Percentiles rank a stretch among this genome's conserved stretches.
These are phyloP conservation scores for Spilogale gracilis DNA, from an alignment of 2,113 vertebrate species.

Conservation along the genomic window DNA sequence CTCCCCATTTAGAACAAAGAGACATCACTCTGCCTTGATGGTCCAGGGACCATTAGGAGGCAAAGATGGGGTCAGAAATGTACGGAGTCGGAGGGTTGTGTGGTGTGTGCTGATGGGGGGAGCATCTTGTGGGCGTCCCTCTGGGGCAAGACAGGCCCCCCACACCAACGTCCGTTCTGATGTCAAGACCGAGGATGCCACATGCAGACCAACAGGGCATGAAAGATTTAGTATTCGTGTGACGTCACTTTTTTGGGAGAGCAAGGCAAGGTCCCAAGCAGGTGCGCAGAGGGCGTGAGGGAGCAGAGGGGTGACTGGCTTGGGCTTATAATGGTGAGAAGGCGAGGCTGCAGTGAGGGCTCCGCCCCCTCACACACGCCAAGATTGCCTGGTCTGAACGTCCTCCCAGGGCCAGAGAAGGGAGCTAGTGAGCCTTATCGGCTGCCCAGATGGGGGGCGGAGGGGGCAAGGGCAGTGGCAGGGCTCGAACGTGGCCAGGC, in stretches of 20 bases:
- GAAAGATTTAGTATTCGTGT: neutral
- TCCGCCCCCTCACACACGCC: neutral
- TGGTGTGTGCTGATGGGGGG: neutral
- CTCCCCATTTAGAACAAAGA: neutral
- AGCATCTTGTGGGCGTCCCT: neutral
- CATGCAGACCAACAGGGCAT: neutral
- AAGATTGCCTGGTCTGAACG: neutral
- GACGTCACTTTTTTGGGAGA: neutral
- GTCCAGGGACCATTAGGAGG: neutral
- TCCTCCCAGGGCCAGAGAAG: neutral
- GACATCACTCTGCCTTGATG: neutral
- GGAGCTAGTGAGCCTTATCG: neutral
- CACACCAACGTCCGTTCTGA: neutral
- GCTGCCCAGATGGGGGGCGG: neutral
- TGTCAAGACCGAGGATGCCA: neutral
- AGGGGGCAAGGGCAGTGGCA: neutral
- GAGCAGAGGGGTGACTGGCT: neutral
- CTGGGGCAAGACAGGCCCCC: neutral
- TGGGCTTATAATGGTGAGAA: neutral
- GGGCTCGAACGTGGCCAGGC: neutral
- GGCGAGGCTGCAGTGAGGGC: neutral
- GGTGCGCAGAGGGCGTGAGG: neutral
- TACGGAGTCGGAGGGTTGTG: neutral
- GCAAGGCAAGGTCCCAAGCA: neutral
- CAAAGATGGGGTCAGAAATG: neutral